Evolutionary conservation across 2,797 vertebrate species (phyloP), one percentile per base, ranked within the genome.

Genomic region (Knipowitschia caucasica): DNA sequence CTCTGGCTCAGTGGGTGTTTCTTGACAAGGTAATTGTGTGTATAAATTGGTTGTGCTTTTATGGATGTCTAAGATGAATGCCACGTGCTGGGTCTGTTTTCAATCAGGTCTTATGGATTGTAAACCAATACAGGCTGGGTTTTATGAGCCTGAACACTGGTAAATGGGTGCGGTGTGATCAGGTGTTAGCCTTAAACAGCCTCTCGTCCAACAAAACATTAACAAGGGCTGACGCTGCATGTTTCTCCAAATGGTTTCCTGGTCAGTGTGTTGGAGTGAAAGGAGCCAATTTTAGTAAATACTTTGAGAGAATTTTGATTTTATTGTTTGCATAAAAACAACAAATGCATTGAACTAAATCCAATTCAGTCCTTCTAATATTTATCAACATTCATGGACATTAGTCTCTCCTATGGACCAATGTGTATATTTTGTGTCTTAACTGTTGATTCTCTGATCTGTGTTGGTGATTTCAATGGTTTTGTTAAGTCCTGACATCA

Each of bases 141-240:
- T 84, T 87, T 78, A 82, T 59, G 62, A 60, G 56, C 56, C 10
- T 35, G 44, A 74, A 39, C 59, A 42, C 63, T 62, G 66, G 81
- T 79, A 76, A 76, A 71, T 59, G 51, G 59, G 60, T 10, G 58
- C 53, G 56, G 73, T 56, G 69, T 31, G 50, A 61, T 86, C 72
- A 76, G 77, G 83, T 84, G 79, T 77, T 78, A 58, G 64, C 65
- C 75, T 77, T 69, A 64, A 84, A 81, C 72, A 83, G 53, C 66
- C 81, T 67, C 67, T 53, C 46, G 69, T 78, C 52, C 31, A 68
- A 51, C 45, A 52, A 62, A 71, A 55, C 60, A 44, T 56, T 66
- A 47, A 71, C 17, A 40, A 52, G 38, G 15, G 35, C 56, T 43
- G 24, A 53, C 7, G 49, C 73, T 67, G 68, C 62, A 62, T 42